phyloP scores from a whole-genome alignment of 2,797 vertebrate species.

The Eulemur mongoz region DNA sequence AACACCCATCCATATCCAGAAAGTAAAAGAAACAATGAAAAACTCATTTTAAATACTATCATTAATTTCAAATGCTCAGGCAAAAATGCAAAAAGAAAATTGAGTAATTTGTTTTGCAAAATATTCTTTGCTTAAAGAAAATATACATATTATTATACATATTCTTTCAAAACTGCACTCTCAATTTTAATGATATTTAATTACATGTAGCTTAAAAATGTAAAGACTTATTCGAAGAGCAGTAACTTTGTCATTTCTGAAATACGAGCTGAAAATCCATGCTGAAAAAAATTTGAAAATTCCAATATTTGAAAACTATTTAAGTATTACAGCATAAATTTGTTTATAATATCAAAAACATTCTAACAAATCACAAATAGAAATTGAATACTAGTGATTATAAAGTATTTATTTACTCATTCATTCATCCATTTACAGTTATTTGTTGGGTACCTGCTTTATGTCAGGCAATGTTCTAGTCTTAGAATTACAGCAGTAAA shows the following conservation, averaged over 20 bases:
- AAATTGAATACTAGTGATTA: neutral
- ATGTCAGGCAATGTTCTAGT: neutral
- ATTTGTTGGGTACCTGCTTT: neutral
- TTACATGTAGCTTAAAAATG: neutral
- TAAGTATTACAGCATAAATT: neutral
- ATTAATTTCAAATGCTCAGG: constrained; percentile 1
- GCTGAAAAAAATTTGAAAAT: neutral
- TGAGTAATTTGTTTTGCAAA: neutral
- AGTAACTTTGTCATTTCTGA: neutral
- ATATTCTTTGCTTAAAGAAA: neutral
- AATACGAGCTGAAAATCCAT: neutral
- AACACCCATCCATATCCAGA: neutral
- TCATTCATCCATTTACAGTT: no score
- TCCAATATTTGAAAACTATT: neutral
- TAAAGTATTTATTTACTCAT: neutral
- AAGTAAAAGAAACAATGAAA: constrained; percentile 12
- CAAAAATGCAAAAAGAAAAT: neutral
- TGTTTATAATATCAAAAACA: neutral
- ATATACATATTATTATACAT: neutral
- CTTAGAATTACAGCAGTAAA: neutral
- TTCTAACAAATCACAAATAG: neutral
- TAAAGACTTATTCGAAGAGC: neutral
- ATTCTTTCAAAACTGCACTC: neutral
- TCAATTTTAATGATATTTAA: constrained; percentile 11
- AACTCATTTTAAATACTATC: neutral